Evolutionary conservation across 2,797 vertebrate species (phyloP).

Genomic region (Thamnophis elegans): DNA sequence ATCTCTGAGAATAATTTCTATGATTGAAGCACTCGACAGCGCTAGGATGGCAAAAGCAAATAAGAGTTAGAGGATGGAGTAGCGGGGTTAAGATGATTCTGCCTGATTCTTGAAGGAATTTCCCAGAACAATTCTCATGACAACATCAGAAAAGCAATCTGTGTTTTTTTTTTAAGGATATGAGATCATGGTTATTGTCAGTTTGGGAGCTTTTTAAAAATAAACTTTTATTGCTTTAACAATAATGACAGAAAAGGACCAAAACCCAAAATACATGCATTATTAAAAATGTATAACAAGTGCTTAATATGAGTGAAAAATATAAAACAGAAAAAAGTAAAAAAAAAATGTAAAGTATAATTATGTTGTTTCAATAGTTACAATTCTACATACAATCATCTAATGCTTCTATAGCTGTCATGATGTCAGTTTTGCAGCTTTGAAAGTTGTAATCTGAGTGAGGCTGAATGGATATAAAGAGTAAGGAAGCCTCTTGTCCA

Average conservation of each 20-base stretch:
- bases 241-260: not conserved
- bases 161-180: not conserved
- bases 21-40: not conserved
- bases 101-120: not conserved
- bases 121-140: not conserved
- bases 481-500: not conserved
- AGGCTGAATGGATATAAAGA: not conserved
- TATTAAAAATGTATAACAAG: not conserved
- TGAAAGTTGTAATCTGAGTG: not conserved
- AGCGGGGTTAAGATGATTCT: not conserved
- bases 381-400: not conserved
- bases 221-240: not conserved
- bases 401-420: not conserved
- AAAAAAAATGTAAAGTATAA: not conserved
- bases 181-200: not conserved
- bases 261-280: not conserved
- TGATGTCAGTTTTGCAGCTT: not conserved
- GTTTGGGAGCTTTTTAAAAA: not conserved
- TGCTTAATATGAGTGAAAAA: not conserved
- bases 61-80: not conserved
- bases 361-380: not conserved
- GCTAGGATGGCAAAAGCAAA: not conserved
- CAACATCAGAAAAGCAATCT: not conserved
- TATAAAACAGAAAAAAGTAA: not conserved
- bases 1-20: not conserved